phyloP scores from a whole-genome alignment of 1,140 invertebrate species.

The Pseudomyrmex concolor region DNA sequence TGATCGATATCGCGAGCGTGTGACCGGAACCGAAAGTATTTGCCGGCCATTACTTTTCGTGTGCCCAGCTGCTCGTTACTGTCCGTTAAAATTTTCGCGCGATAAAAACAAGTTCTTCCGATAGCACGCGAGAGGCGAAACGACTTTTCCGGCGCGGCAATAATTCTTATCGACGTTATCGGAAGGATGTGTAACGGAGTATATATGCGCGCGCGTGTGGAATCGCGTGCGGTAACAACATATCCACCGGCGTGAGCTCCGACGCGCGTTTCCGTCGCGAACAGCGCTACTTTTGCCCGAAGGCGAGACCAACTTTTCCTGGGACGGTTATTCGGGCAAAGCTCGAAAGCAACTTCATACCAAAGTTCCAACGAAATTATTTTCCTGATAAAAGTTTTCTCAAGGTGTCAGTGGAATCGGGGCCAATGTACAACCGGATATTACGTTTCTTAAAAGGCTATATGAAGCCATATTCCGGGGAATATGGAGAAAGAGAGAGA shows the following conservation, averaged over 20 bases:
- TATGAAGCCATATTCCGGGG: constrained; percentile 18
- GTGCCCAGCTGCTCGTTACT: constrained; percentile 60
- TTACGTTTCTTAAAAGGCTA: constrained; percentile 61
- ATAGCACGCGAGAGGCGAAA: constrained; percentile 9
- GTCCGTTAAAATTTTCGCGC: constrained; percentile 61
- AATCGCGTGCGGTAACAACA: constrained; percentile 50
- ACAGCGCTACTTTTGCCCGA: constrained; percentile 62
- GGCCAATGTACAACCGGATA: constrained; percentile 71
- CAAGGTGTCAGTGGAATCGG: constrained; percentile 65
- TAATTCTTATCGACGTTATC: constrained; percentile 61
- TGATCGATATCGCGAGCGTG: constrained; percentile 63
- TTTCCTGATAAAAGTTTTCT: constrained; percentile 73
- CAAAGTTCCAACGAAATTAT: constrained; percentile 70
- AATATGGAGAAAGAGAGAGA: constrained; percentile 5
- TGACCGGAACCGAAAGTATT: constrained; percentile 45
- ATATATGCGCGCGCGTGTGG: constrained; percentile 42
- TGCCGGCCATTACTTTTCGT: constrained; percentile 41
- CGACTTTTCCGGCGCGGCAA: constrained; percentile 28
- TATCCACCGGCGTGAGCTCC: constrained; percentile 44
- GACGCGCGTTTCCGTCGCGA: constrained; percentile 63
- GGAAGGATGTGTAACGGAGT: constrained; percentile 30
- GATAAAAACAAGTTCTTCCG: constrained; percentile 54
- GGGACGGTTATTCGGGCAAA: constrained; percentile 47
- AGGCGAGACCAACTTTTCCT: constrained; percentile 56
- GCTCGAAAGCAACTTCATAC: constrained; percentile 59